Conservation (phyloP, 2,113 vertebrate species). For the human (Homo sapiens) region DNA sequence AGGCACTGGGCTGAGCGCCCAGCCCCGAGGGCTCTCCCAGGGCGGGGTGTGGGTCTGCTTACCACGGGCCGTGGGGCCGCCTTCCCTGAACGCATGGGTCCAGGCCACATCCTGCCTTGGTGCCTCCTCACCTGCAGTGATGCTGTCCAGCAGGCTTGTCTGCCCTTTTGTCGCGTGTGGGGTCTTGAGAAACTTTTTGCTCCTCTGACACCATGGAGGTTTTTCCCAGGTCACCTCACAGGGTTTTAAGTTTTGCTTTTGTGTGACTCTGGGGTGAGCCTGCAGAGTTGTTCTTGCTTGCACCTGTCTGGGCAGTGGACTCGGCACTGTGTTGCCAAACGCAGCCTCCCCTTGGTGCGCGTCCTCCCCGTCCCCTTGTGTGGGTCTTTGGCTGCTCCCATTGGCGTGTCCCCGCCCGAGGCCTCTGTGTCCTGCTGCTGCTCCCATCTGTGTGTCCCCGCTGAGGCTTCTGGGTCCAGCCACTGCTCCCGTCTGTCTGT, state of each 20-base stretch:
- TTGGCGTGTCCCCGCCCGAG: background rate
- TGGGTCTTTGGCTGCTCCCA: background rate
- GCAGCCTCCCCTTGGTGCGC: fast-evolving
- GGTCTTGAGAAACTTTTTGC: background rate
- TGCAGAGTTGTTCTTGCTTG: background rate
- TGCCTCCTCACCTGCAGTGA: too few species aligned
- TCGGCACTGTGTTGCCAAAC: background rate
- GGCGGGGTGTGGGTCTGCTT: too few species aligned
- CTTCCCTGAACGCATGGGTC: too few species aligned
- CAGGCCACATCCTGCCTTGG: too few species aligned
- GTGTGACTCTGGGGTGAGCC: fast-evolving
- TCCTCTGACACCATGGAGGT: background rate
- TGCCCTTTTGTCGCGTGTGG: too few species aligned
- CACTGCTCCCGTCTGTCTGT: too few species aligned
- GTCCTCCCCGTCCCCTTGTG: background rate
- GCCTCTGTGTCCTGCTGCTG: too few species aligned
- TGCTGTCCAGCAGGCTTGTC: too few species aligned
- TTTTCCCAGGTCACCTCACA: background rate
- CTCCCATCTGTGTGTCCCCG: background rate
- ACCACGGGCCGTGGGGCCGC: too few species aligned
- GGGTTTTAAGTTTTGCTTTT: background rate
- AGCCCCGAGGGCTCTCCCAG: too few species aligned
- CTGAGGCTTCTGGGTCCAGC: too few species aligned
- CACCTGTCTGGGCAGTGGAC: background rate
- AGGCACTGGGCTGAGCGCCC: too few species aligned